phyloP scores from a whole-genome alignment of 2,888 invertebrate species.

The Drosophila macrospina region DNA sequence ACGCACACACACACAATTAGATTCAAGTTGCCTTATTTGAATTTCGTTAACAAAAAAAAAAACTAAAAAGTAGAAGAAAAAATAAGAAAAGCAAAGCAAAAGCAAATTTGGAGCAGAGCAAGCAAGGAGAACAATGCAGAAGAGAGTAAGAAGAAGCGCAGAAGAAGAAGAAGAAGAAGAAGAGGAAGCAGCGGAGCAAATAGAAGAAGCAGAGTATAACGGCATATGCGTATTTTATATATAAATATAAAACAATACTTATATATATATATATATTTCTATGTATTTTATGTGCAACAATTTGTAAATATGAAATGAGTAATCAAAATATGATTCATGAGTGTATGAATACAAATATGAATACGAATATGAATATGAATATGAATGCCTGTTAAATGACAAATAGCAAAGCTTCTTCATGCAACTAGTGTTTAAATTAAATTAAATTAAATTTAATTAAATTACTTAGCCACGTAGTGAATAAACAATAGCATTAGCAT shows the following conservation, averaged over 20 bases:
- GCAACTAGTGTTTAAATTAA: constrained; percentile 45
- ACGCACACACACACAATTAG: constrained; percentile 61
- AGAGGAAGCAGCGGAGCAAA: constrained; percentile 17
- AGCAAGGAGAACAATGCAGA: constrained; percentile 23
- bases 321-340: background rate
- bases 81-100: no score
- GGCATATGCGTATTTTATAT: constrained; percentile 71
- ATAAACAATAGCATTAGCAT: no score
- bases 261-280: constrained; percentile 56
- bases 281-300: constrained; percentile 63
- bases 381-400: background rate
- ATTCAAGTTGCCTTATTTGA: constrained; percentile 82
- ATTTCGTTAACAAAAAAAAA: constrained; percentile 78
- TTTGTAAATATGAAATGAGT: constrained; percentile 16
- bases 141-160: constrained; percentile 21
- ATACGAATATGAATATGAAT: background rate
- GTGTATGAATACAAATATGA: background rate
- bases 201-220: no score
- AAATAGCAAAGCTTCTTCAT: constrained; percentile 31
- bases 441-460: no score
- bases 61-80: no score
- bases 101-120: constrained; percentile 51
- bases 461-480: constrained; percentile 65
- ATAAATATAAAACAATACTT: constrained; percentile 63
- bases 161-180: constrained; percentile 5